Conservation (phyloP, 2,797 vertebrate species). For the Potorous gilbertii region DNA sequence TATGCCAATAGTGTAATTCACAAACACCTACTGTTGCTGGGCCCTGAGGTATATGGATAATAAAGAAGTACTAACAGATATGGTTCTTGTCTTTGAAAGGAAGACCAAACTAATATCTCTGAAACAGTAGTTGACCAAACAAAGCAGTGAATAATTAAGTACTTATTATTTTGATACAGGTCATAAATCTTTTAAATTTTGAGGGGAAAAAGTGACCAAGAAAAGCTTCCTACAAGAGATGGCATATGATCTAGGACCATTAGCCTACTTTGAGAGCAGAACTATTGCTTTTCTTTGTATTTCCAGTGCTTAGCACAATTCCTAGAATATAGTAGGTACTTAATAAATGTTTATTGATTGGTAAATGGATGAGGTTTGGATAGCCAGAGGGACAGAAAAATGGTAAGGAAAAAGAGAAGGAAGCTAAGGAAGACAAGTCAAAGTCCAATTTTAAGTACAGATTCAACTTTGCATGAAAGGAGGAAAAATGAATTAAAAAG, state of each 20-base stretch:
- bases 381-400: background rate
- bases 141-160: background rate
- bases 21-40: background rate
- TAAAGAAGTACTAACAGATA: constrained; percentile 14
- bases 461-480: background rate
- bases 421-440: background rate
- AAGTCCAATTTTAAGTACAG: background rate
- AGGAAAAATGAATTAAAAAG: background rate
- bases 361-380: background rate
- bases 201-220: background rate
- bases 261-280: background rate
- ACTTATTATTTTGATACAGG: background rate
- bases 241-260: background rate
- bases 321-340: background rate
- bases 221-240: background rate
- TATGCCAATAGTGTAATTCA: background rate
- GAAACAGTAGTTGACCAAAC: background rate
- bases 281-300: background rate
- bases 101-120: constrained; percentile 51
- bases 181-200: too few species aligned
- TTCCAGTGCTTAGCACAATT: too few species aligned
- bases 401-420: background rate
- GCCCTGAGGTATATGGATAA: background rate
- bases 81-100: constrained; percentile 28
- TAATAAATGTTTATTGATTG: background rate